A percentile compares a stretch with the other conserved stretches of the same genome.
Evolutionary conservation across 2,113 vertebrate species (phyloP).

Genomic region (Lepus americanus): DNA sequence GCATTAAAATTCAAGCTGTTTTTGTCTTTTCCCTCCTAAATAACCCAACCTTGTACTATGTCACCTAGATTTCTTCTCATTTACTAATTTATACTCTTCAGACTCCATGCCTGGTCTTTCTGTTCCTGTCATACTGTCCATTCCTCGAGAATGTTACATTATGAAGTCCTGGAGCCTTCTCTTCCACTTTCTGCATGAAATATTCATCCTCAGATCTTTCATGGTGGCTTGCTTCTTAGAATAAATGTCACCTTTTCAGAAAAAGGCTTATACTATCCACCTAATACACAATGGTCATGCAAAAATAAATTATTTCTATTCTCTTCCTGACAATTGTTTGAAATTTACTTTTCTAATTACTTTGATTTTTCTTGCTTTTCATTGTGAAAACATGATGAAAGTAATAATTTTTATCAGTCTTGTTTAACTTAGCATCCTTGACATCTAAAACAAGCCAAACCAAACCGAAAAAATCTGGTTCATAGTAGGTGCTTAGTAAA

Average conservation of each 20-base stretch:
- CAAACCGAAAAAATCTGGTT: not conserved
- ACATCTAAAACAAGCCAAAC: not conserved
- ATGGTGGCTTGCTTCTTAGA: not conserved
- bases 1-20: not conserved
- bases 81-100: not conserved
- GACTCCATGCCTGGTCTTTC: not conserved
- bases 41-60: too few relatives aligned
- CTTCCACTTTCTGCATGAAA: not conserved
- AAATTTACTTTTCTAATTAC: not conserved
- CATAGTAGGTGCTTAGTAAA: constrained; percentile 49
- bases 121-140: not conserved
- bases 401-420: not conserved
- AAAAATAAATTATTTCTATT: not conserved
- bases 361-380: not conserved
- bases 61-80: not conserved
- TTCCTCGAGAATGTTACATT: not conserved
- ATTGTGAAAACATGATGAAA: constrained; percentile 5
- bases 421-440: not conserved
- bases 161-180: rapidly evolving
- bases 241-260: not conserved
- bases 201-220: not conserved
- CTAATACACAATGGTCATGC: not conserved
- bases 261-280: not conserved
- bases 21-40: not conserved
- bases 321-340: not conserved